phyloP scores from a whole-genome alignment of 2,113 vertebrate genomes.

The Typhlomys cinereus region DNA sequence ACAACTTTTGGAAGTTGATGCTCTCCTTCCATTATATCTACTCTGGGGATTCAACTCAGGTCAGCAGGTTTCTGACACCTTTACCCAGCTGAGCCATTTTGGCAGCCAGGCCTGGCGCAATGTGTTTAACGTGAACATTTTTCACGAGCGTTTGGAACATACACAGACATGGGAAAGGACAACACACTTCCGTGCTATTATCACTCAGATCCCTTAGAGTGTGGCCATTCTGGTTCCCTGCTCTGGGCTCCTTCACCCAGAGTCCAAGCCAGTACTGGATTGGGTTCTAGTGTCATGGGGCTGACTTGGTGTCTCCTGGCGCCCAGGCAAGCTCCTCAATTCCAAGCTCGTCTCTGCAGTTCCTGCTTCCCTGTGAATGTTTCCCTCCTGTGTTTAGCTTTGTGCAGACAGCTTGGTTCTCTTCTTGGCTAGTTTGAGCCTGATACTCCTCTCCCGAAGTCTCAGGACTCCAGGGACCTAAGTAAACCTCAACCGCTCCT shows the following conservation, averaged over 20 bases:
- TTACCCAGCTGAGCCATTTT: too few relatives aligned
- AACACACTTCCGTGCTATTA: neutral
- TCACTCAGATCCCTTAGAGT: neutral
- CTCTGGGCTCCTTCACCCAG: neutral
- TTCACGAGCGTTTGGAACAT: neutral
- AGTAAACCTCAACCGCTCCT: neutral
- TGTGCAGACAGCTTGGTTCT: neutral
- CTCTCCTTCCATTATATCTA: too few relatives aligned
- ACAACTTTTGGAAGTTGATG: too few relatives aligned
- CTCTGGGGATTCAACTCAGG: too few relatives aligned
- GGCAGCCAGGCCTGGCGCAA: too few relatives aligned
- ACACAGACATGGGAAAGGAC: neutral
- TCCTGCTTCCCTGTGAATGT: neutral
- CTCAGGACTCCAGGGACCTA: neutral
- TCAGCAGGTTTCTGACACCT: too few relatives aligned
- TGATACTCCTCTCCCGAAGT: neutral
- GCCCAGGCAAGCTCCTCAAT: neutral
- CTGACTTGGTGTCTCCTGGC: neutral
- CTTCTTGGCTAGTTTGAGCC: neutral
- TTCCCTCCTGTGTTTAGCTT: neutral
- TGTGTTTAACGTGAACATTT: conserved; percentile 10
- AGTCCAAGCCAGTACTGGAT: neutral
- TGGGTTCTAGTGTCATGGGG: neutral
- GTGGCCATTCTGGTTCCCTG: neutral
- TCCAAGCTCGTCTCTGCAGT: neutral